Evolutionary conservation across 2,113 vertebrate genomes (phyloP).

Genomic region (Phainopepla nitens): DNA sequence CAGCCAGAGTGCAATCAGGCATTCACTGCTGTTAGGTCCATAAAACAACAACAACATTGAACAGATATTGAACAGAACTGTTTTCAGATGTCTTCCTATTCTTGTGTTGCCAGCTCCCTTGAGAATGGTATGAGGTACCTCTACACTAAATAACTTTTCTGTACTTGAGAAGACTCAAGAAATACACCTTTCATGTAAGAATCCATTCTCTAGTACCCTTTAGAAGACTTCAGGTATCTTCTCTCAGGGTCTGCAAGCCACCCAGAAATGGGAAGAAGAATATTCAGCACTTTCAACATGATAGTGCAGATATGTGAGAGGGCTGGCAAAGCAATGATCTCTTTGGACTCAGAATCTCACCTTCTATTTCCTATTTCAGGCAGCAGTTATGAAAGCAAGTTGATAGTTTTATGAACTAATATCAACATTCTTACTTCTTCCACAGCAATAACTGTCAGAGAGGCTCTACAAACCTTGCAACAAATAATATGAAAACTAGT

Average conservation of each 20-base stretch:
- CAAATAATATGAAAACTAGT: not conserved
- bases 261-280: not conserved
- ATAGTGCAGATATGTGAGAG: not conserved
- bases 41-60: not conserved
- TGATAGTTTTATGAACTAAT: not conserved
- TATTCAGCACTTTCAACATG: not conserved
- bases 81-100: not conserved
- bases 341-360: not conserved
- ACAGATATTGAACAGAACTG: not conserved
- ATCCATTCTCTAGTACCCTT: not conserved
- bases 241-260: not conserved
- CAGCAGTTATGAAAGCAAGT: not conserved
- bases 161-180: not conserved
- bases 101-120: not conserved
- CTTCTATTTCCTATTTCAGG: not conserved
- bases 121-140: not conserved
- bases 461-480: not conserved
- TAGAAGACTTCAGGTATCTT: not conserved
- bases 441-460: not conserved
- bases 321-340: not conserved
- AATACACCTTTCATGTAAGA: not conserved
- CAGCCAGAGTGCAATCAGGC: not conserved
- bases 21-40: not conserved
- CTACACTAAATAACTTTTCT: not conserved
- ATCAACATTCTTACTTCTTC: not conserved